Evolutionary conservation across 2,797 vertebrate genomes (phyloP).

Genomic region (Chaetodon trifasciatus): DNA sequence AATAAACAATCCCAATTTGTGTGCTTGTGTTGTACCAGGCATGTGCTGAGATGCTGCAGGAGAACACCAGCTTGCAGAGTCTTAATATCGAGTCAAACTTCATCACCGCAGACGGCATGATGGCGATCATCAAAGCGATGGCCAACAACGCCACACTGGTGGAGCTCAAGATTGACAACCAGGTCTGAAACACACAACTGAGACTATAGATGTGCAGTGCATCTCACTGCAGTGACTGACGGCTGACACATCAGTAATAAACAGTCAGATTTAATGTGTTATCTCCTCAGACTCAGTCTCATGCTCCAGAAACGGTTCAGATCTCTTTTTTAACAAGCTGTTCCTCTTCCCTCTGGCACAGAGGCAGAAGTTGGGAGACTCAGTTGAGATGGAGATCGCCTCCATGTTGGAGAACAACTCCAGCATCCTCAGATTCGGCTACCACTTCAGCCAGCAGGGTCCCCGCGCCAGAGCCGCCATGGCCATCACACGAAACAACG

Average conservation of each 20-base stretch:
- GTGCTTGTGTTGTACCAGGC: slow-evolving; percentile 81
- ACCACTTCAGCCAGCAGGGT: slow-evolving; percentile 96
- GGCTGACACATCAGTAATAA: background rate
- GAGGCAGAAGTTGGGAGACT: slow-evolving; percentile 94
- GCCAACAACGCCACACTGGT: slow-evolving; percentile 87
- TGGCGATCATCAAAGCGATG: slow-evolving; percentile 91
- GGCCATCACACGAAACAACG: slow-evolving; percentile 95
- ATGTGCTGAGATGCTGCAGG: slow-evolving; percentile 93
- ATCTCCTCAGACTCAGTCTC: background rate
- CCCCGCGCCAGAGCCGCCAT: slow-evolving; percentile 92
- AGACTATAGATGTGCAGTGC: too few relatives aligned
- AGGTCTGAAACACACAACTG: slow-evolving; percentile 81
- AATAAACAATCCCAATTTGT: background rate
- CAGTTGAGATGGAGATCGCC: slow-evolving; percentile 96
- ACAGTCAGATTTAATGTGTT: background rate
- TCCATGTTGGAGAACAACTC: slow-evolving; percentile 95
- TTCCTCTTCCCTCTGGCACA: slow-evolving; percentile 56
- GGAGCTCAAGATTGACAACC: slow-evolving; percentile 96
- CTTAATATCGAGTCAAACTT: slow-evolving; percentile 99
- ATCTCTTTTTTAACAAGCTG: background rate
- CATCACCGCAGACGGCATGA: slow-evolving; percentile 93
- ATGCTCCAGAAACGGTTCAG: too few relatives aligned
- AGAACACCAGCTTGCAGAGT: slow-evolving; percentile 92
- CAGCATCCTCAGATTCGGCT: slow-evolving; percentile 92
- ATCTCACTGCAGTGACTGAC: background rate